Base-by-base conservation (phyloP, 2,888 invertebrate species). In the Sinhomidia bicolor region DNA sequence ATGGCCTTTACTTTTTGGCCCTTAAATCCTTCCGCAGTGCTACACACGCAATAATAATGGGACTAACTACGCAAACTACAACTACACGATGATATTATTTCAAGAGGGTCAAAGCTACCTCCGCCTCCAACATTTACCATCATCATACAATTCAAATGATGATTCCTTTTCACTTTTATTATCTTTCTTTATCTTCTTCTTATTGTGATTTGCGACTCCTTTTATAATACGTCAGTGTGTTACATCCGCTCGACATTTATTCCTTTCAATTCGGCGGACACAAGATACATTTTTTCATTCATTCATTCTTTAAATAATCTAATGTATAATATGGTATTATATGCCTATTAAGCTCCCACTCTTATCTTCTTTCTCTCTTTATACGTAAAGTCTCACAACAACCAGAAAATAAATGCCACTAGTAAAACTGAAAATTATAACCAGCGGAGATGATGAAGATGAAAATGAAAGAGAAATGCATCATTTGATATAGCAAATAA, bases 101-200 rank as follows among this genome's bases (percentile, higher is more conserved):
- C 71, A 71, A 44, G 71, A 71, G 78, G 76, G 76, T 76, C 76
- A 78, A 51, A 78, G 54, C 6, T 12, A 44, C 14, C 32, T 2
- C 36, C 12, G 10, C 7, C 71, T 23, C 20, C 20, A 20, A n/a
- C n/a, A n/a, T n/a, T n/a, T n/a, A n/a, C 51, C 23, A 76, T 74
- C 76, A 26, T 23, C 23, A 29, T 51, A 29, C 23, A 51, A 76
- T 47, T 5, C 17, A 51, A 51, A 54, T 78, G 5, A 29, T 78
- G 32, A 54, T 29, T 78, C 54, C 78, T 51, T 78, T 78, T 78
- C 78, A 78, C 78, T 78, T 78, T 78, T 78, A 78, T 78, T 76
- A 47, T 76, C 47, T 47, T 47, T 76, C 76, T 76, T 76, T 76
- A 51, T 51, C 51, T 29, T 29, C 29, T 51, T 23, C 9, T n/a